Evolutionary conservation across 1,140 invertebrate species (phyloP).

Genomic region (Heterodera schachtii): DNA sequence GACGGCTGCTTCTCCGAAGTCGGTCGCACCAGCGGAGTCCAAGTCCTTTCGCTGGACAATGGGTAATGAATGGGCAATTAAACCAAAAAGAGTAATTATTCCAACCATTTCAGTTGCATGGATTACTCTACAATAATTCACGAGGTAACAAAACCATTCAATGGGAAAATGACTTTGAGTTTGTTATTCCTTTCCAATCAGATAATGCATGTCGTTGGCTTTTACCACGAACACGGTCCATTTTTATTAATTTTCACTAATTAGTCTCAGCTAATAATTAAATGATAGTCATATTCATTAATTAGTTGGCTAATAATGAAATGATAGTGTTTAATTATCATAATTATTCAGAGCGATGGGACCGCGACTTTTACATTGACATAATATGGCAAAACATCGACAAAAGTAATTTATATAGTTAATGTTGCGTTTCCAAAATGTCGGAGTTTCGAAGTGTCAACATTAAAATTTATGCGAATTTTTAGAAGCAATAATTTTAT

Average conservation of each 20-base stretch:
- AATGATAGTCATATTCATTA: not conserved
- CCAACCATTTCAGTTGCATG: constrained; percentile 52
- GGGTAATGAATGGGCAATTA: constrained; percentile 33
- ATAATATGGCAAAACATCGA: constrained; percentile 66
- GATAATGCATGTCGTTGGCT: constrained; percentile 64
- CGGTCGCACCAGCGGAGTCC: constrained; percentile 62
- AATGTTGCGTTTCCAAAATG: not conserved
- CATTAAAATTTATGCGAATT: not conserved
- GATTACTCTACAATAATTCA: constrained; percentile 66
- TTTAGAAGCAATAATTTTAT: not conserved
- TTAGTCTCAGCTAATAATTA: not conserved
- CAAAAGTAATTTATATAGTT: constrained; percentile 37
- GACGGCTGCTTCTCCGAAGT: constrained; percentile 66
- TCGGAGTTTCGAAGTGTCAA: no score
- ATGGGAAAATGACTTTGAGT: no score
- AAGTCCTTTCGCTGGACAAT: constrained; percentile 64
- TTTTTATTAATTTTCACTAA: not conserved
- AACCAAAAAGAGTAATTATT: constrained; percentile 8
- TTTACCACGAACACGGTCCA: constrained; percentile 63
- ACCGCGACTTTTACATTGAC: constrained; percentile 63
- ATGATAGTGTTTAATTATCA: no score
- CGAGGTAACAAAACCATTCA: constrained; percentile 26
- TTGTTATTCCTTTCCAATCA: not conserved
- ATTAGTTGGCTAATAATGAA: not conserved
- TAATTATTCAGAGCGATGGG: constrained; percentile 50